Evolutionary conservation across 1,140 invertebrate species (phyloP), one percentile per base, ranked within the genome.

Genomic region (Xylocopa sonorina): DNA sequence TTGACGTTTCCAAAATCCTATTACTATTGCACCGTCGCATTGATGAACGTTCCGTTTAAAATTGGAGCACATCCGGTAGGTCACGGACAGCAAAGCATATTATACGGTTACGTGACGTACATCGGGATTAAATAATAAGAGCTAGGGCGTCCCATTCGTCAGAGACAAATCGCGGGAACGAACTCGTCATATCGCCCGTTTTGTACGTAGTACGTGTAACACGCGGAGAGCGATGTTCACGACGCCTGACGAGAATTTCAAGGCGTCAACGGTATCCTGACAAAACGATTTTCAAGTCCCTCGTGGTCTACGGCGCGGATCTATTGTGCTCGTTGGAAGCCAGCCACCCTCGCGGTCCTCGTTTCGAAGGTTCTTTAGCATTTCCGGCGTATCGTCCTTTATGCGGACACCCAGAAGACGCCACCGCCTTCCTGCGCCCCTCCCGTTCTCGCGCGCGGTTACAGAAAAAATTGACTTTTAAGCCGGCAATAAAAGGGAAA

Each of bases 401-500:
- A 84, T 80, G 67, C 84, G 83, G 69, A 64, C 82, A 76, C 34
- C 53, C n/a, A 38, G n/a, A 50, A 32, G n/a, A n/a, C n/a, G n/a
- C n/a, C n/a, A n/a, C n/a, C n/a, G n/a, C n/a, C n/a, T n/a, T 21
- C 38, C 53, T 21, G 43, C 34, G 43, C 32, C 62, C 51, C n/a
- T 27, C 62, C 51, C n/a, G 38, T 62, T 38, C 62, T 43, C 24
- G 21, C 46, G 38, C 78, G 72, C 82, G 32, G 82, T 51, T 38
- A 41, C 50, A 64, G 76, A 85, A 91, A 91, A 90, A 88, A 92
- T 91, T 90, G 92, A 86, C 87, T 90, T 92, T 92, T 92, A 92
- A 93, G 92, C 88, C 90, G 88, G 88, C 91, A 92, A 92, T 93
- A 92, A 93, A 88, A 92, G 88, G 62, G 88, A 88, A 89, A 85